Base-by-base conservation (phyloP, 2,888 invertebrate species). In the Dryococelus australis region DNA sequence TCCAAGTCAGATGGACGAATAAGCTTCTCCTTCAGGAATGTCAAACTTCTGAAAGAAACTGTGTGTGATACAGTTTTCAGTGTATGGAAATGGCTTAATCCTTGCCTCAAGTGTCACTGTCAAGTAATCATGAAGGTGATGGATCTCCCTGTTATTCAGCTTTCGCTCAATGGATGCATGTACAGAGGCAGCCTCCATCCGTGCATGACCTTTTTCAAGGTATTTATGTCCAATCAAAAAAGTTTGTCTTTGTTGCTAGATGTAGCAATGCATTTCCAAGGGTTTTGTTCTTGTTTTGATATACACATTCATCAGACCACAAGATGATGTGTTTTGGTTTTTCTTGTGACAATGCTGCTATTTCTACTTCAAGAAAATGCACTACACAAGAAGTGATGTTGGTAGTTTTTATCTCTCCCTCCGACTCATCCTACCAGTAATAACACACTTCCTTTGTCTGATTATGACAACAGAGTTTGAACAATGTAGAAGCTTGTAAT, bases 161-260 rank as follows among this genome's bases (percentile, higher is more conserved):
- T 16, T 79, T 9, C 28, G 81, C 81, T 81, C 81, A 20, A 81
- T 81, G 13, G 81, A 5, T 12, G 81, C 81, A 20, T 81, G 81
- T 5, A 81, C 81, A 35, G 81, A 81, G 26, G 8, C 81, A 26
- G 81, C 81, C 81, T 81, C 81, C 81, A 81, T 81, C 81, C 26
- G 81, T 35, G 26, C 26, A 20, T 81, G 81, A 8, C 27, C 81
- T 81, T 81, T 81, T 27, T 81, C 9, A 81, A 81, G 81, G 28
- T 65, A 65, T 20, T 65, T 65, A 16, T 65, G 65, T 6, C 16
- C 65, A 65, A 65, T 65, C 65, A n/a, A 20, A 16, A 65, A 65
- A 65, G 13, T 65, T 65, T 13, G 65, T 65, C 20, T 65, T 20
- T 16, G 10, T 65, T 16, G 20, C 65, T 16, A 65, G 65, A 65